Conservation (phyloP, 53 echinoderm and acorn worm species). For the Stichopus horrens region DNA sequence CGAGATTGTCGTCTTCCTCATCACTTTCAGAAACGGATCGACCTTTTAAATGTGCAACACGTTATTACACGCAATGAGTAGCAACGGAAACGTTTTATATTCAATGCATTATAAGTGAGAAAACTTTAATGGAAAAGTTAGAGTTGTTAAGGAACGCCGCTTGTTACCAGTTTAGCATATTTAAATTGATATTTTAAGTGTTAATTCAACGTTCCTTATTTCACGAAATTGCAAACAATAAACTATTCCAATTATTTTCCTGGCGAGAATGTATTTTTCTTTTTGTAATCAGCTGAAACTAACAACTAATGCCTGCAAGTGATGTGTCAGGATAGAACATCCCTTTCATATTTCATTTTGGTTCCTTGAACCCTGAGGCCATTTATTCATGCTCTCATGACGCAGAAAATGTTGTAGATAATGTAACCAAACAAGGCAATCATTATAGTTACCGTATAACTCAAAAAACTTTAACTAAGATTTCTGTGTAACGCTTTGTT, state of each 20-base stretch:
- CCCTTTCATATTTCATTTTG: not conserved
- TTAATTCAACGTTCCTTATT: not conserved
- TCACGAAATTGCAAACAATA: not conserved
- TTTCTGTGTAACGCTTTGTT: not conserved
- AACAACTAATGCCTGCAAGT: not conserved
- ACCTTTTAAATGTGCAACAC: constrained; percentile 5
- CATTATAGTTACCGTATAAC: not conserved
- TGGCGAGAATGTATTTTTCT: not conserved
- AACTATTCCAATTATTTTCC: not conserved
- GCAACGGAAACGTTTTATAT: constrained; percentile 14
- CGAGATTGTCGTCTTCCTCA: too few species aligned
- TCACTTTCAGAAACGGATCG: not conserved
- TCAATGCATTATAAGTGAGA: constrained; percentile 7
- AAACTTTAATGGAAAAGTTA: constrained; percentile 2
- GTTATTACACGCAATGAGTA: not conserved
- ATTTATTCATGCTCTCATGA: not conserved
- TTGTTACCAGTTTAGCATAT: constrained; percentile 4
- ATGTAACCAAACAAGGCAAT: constrained; percentile 13
- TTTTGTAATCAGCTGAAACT: not conserved
- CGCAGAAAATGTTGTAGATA: constrained; percentile 8
- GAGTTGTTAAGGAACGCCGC: not conserved
- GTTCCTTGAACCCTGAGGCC: not conserved
- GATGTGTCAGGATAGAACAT: not conserved
- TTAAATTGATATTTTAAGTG: constrained; percentile 14
- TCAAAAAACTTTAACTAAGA: not conserved